A percentile compares a stretch with the other conserved stretches of the same genome.
These are phyloP conservation scores for Sceloporus tristichus DNA, from an alignment of 2,113 vertebrate species.

Conservation along the genomic window DNA sequence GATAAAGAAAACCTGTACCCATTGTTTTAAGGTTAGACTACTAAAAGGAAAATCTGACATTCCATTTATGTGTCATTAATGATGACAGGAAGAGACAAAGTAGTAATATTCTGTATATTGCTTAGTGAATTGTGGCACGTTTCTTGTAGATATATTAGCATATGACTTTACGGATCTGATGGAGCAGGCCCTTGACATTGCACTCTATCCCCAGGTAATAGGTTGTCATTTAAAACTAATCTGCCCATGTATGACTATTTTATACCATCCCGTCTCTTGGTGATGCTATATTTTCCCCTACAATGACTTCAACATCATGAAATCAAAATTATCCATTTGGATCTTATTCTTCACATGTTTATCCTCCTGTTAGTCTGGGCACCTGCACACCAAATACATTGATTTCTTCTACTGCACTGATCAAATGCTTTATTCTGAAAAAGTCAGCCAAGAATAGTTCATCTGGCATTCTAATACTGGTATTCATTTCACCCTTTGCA, in stretches of 20 bases:
- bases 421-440: neutral
- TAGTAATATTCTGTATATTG: neutral
- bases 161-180: slow-evolving; percentile 33
- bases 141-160: slow-evolving; percentile 36
- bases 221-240: slow-evolving; percentile 8
- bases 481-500: neutral
- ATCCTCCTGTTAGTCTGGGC: neutral
- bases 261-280: neutral
- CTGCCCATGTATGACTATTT: neutral
- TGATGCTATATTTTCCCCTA: neutral
- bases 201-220: slow-evolving; percentile 18
- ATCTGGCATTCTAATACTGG: neutral
- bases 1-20: too few species aligned
- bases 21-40: neutral
- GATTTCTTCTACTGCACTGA: slow-evolving; percentile 1
- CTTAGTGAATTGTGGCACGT: slow-evolving; percentile 14
- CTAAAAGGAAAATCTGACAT: neutral
- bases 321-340: slow-evolving; percentile 17
- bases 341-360: slow-evolving; percentile 27
- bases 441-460: neutral
- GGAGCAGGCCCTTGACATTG: slow-evolving; percentile 24
- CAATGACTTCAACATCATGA: neutral
- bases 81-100: neutral
- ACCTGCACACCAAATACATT: neutral
- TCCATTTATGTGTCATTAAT: neutral